These are phyloP conservation scores for Tachycineta bicolor DNA, from an alignment of 2,113 vertebrate genomes.

Conservation along the genomic window DNA sequence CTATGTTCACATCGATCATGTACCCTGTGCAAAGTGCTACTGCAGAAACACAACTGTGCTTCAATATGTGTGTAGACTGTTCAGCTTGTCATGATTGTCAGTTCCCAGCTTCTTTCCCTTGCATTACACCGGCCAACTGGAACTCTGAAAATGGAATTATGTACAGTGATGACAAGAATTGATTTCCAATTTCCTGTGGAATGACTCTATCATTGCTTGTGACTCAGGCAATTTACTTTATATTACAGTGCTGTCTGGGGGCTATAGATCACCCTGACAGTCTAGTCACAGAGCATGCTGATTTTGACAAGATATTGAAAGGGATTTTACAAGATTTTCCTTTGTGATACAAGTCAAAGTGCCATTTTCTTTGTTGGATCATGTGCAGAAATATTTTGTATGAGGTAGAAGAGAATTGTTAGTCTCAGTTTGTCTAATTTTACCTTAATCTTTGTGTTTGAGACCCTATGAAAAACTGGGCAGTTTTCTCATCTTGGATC, in stretches of 20 bases:
- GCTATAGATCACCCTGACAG: slow-evolving; percentile 89
- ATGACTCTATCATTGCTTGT: slow-evolving; percentile 89
- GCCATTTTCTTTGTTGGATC: not conserved
- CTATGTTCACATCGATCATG: not conserved
- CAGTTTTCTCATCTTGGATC: not conserved
- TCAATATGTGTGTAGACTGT: not conserved
- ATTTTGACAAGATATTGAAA: slow-evolving; percentile 75
- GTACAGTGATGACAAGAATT: slow-evolving; percentile 91
- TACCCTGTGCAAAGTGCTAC: not conserved
- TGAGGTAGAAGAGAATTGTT: not conserved
- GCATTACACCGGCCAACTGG: slow-evolving; percentile 69
- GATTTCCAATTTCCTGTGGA: slow-evolving; percentile 96
- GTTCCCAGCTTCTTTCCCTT: slow-evolving; percentile 39
- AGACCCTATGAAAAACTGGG: not conserved
- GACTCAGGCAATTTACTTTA: slow-evolving; percentile 89
- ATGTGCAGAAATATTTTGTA: not conserved
- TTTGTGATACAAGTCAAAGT: slow-evolving; percentile 18
- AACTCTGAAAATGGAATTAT: slow-evolving; percentile 82
- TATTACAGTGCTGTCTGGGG: slow-evolving; percentile 77
- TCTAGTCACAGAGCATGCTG: slow-evolving; percentile 76
- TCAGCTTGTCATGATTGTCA: slow-evolving; percentile 9
- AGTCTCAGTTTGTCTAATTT: not conserved
- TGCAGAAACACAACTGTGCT: not conserved
- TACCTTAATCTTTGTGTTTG: not conserved
- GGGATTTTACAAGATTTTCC: slow-evolving; percentile 62